These are phyloP conservation scores for Ptychoptera albimana DNA, from an alignment of 2,888 invertebrate species.

Conservation along the genomic window DNA sequence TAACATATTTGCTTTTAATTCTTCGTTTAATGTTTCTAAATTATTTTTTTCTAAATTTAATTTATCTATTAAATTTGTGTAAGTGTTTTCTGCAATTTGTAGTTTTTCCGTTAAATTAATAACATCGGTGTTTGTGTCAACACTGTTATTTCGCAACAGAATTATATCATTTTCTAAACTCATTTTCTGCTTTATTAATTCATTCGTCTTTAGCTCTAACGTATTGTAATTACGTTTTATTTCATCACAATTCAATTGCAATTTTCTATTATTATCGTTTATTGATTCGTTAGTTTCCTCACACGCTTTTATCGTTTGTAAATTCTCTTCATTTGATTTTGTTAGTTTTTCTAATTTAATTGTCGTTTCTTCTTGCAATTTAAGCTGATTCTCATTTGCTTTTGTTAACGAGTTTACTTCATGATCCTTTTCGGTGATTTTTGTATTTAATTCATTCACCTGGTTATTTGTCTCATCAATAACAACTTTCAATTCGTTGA, in stretches of 20 bases:
- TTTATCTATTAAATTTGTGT: constrained; percentile 33
- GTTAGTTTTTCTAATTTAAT: not conserved
- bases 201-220: not conserved
- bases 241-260: not conserved
- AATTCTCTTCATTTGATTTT: not conserved
- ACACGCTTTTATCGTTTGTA: not conserved
- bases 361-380: not conserved
- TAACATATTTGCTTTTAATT: constrained; percentile 18
- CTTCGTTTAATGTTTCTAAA: constrained; percentile 2
- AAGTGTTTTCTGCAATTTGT: constrained; percentile 24
- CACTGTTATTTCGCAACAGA: not conserved
- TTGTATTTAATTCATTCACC: constrained; percentile 28
- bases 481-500: constrained; percentile 27
- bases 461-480: constrained; percentile 31
- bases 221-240: not conserved
- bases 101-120: not conserved
- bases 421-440: constrained; percentile 17
- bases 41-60: constrained; percentile 17
- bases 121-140: not conserved
- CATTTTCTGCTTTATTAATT: not conserved
- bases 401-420: constrained; percentile 1
- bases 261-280: not conserved
- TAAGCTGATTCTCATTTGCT: not conserved
- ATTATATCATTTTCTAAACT: not conserved
- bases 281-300: not conserved